Conservation (phyloP, 2,797 vertebrate species). For the Cirrhinus molitorella region DNA sequence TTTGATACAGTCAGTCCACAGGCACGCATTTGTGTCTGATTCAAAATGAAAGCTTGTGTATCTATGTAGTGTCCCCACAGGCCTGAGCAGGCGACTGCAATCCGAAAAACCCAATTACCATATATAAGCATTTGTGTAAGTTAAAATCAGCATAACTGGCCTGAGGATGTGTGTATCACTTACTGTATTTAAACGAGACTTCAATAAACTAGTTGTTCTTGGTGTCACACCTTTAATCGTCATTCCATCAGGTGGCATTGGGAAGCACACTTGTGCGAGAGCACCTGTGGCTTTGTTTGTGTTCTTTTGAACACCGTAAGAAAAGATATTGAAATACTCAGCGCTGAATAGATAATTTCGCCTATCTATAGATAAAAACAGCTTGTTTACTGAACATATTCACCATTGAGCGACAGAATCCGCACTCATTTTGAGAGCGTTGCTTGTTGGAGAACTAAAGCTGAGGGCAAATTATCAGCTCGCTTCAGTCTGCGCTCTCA, state of each 20-base stretch:
- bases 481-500: constrained; percentile 19
- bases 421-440: constrained; percentile 12
- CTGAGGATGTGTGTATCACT: not conserved
- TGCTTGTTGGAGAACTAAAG: constrained; percentile 31
- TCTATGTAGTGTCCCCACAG: not conserved
- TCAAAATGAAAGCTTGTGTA: not conserved
- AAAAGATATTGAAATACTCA: constrained; percentile 26
- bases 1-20: constrained; percentile 19
- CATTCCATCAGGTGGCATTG: not conserved
- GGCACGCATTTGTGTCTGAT: not conserved
- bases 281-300: constrained; percentile 33
- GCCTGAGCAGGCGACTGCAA: not conserved
- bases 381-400: constrained; percentile 34
- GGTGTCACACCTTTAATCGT: not conserved
- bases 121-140: constrained; percentile 12
- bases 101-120: not conserved
- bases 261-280: not conserved
- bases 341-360: constrained; percentile 27
- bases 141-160: not conserved
- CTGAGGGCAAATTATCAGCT: constrained; percentile 31
- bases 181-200: constrained; percentile 2
- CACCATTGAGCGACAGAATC: constrained; percentile 5
- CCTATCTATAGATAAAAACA: constrained; percentile 22
- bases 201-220: constrained; percentile 8
- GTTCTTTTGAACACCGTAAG: not conserved